A percentile compares a stretch with the other conserved stretches of the same genome.
Conservation (phyloP, 2,888 invertebrate genomes). For the Troides helena region DNA sequence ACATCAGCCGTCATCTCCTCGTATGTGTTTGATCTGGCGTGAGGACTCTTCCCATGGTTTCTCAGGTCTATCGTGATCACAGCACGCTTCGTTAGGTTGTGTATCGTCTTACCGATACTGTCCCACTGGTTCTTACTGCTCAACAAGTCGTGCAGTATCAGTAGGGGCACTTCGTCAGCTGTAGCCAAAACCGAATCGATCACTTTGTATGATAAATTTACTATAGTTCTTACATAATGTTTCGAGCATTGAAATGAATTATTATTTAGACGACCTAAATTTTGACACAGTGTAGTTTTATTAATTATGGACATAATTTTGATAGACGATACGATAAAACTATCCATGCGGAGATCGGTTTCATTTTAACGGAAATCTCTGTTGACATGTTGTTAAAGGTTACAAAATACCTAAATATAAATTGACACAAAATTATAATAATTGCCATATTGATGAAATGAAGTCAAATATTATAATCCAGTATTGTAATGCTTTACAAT, state of each 20-base stretch:
- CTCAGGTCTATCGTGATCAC: constrained; percentile 93
- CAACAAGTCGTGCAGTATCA: constrained; percentile 90
- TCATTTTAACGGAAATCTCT: constrained; percentile 4
- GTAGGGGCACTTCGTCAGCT: constrained; percentile 49
- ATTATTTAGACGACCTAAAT: constrained; percentile 20
- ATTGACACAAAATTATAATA: neutral
- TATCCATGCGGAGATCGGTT: neutral
- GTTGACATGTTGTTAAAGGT: neutral
- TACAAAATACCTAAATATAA: neutral
- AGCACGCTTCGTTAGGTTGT: constrained; percentile 84
- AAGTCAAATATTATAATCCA: neutral
- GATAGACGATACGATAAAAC: neutral
- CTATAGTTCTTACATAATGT: constrained; percentile 40
- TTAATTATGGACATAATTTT: constrained; percentile 16
- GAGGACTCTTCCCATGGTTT: constrained; percentile 97
- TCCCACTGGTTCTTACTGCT: constrained; percentile 95
- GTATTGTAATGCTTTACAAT: no score
- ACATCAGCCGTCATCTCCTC: constrained; percentile 88
- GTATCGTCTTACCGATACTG: constrained; percentile 85
- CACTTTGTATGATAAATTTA: constrained; percentile 59
- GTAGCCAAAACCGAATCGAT: constrained; percentile 46
- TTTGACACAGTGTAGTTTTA: constrained; percentile 15
- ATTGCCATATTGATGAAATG: neutral
- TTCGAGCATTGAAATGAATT: constrained; percentile 21
- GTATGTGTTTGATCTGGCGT: constrained; percentile 85